These are phyloP conservation scores for Artemia franciscana DNA, from an alignment of 1,140 invertebrate species.

Conservation along the genomic window DNA sequence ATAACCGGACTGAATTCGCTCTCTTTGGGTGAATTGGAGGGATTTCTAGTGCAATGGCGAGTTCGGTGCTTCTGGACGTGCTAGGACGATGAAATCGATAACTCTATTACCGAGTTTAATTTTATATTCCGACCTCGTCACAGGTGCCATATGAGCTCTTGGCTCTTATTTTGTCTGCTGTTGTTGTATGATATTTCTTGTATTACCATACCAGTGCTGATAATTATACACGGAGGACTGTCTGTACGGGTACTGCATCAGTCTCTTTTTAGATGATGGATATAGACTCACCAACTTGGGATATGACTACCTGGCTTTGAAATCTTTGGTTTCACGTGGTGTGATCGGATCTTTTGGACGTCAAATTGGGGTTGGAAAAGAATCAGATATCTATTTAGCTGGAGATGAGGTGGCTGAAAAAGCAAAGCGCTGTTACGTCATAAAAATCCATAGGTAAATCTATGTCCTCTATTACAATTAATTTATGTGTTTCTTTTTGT, in stretches of 20 bases:
- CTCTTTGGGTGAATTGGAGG: too few relatives aligned
- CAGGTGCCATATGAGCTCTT: too few relatives aligned
- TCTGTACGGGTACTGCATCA: constrained; percentile 2
- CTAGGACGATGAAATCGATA: too few relatives aligned
- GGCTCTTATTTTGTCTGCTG: too few relatives aligned
- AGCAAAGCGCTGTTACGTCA: neutral
- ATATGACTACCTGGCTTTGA: constrained; percentile 90
- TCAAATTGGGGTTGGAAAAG: constrained; percentile 96
- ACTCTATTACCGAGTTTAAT: too few relatives aligned
- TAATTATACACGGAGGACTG: neutral
- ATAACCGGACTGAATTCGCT: too few relatives aligned
- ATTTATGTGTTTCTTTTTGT: too few relatives aligned
- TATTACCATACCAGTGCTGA: neutral
- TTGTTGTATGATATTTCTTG: neutral
- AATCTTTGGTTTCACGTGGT: constrained; percentile 52
- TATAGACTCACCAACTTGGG: constrained; percentile 86
- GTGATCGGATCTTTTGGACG: constrained; percentile 74
- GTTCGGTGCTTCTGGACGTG: too few relatives aligned
- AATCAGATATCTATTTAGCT: constrained; percentile 81
- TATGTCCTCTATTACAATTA: too few relatives aligned
- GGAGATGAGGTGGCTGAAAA: constrained; percentile 45
- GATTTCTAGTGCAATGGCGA: too few relatives aligned
- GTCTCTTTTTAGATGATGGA: constrained; percentile 51
- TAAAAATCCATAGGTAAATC: neutral
- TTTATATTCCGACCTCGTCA: too few relatives aligned